A percentile compares a stretch with the other conserved stretches of the same genome.
phyloP scores from a whole-genome alignment of 1,140 invertebrate genomes.

The Rhyacophila brunnea region DNA sequence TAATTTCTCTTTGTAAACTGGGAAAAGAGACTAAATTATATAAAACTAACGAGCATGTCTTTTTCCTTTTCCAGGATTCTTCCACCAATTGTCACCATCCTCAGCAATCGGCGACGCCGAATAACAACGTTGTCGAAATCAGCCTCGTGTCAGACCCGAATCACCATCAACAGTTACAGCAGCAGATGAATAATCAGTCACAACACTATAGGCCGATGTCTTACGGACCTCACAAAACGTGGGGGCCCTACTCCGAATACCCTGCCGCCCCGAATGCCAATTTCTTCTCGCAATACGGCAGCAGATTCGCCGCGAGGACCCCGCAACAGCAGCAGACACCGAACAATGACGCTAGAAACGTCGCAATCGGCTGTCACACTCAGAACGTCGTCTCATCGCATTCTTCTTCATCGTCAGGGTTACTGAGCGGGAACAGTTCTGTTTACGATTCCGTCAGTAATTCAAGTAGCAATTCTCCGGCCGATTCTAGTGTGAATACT shows the following conservation, averaged over 20 bases:
- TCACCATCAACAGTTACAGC: conserved; percentile 8
- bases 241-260: conserved; percentile 1
- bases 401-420: conserved; percentile 22
- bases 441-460: conserved; percentile 31
- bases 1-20: too few species aligned
- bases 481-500: conserved; percentile 6
- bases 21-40: too few species aligned
- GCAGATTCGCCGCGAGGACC: neutral
- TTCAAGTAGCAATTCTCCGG: conserved; percentile 31
- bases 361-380: neutral
- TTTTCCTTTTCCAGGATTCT: conserved; percentile 16
- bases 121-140: conserved; percentile 11
- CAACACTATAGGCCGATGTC: neutral
- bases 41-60: too few species aligned
- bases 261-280: neutral
- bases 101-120: neutral
- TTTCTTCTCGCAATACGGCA: neutral
- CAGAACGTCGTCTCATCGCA: conserved; percentile 14
- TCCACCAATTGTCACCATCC: neutral
- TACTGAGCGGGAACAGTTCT: conserved; percentile 22
- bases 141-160: conserved; percentile 1
- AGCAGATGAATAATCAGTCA: neutral
- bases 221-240: neutral
- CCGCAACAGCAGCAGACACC: conserved; percentile 5
- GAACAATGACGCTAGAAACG: neutral